Evolutionary conservation across 2,113 vertebrate genomes (phyloP).

Genomic region (Phalacrocorax pelagicus): DNA sequence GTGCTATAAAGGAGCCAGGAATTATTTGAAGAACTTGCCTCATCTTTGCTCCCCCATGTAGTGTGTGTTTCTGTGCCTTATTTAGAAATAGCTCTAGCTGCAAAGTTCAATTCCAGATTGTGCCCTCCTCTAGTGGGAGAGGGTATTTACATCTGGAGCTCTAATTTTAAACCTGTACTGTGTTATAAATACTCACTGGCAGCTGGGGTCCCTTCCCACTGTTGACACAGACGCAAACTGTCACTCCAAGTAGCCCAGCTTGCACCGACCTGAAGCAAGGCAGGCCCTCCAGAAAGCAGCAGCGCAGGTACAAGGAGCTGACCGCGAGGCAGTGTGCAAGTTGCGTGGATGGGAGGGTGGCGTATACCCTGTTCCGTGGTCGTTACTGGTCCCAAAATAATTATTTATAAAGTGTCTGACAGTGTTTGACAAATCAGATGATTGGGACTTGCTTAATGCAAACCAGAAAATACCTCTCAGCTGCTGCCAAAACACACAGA

Average conservation of each 20-base stretch:
- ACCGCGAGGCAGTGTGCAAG: background rate
- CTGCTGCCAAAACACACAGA: background rate
- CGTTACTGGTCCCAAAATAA: background rate
- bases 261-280: background rate
- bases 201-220: background rate
- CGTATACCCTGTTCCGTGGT: background rate
- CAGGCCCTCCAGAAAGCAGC: background rate
- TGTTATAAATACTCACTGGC: background rate
- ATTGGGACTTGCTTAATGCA: background rate
- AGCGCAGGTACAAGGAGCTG: background rate
- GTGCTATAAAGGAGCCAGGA: background rate
- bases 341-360: background rate
- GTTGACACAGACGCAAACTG: fast-evolving
- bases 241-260: background rate
- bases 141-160: background rate
- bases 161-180: background rate
- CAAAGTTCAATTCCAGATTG: background rate
- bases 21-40: background rate
- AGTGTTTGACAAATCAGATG: background rate
- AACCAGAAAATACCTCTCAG: background rate
- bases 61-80: background rate
- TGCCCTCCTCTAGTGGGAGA: background rate
- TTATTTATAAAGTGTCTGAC: background rate
- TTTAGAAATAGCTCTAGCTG: background rate
- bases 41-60: background rate